These are phyloP conservation scores for Tringa solitaria DNA, from an alignment of 2,113 vertebrate genomes.

Conservation along the genomic window DNA sequence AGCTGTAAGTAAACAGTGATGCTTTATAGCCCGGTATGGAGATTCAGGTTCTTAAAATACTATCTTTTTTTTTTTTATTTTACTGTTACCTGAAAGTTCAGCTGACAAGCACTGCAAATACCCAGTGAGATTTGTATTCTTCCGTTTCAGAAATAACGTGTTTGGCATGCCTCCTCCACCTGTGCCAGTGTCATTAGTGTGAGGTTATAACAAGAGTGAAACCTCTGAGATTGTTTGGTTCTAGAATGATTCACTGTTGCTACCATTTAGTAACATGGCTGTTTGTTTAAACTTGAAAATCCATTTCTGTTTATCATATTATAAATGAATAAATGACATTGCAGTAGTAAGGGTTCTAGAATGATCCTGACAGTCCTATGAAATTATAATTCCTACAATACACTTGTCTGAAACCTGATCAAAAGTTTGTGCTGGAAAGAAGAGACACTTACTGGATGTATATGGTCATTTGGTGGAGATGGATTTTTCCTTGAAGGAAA, in stretches of 20 bases:
- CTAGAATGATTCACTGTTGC: not conserved
- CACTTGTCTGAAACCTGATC: not conserved
- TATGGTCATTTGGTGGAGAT: not conserved
- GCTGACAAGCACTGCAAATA: not conserved
- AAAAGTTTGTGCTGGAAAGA: not conserved
- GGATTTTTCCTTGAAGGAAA: not conserved
- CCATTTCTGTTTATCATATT: not conserved
- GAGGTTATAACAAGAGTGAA: not conserved
- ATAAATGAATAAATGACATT: not conserved
- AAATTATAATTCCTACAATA: not conserved
- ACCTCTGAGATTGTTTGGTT: not conserved
- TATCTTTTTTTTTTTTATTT: not conserved
- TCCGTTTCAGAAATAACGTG: conserved; percentile 19
- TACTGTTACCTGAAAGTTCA: not conserved
- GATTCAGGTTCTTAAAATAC: not conserved
- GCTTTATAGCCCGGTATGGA: not conserved
- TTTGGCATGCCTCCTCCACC: not conserved
- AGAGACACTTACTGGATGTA: not conserved
- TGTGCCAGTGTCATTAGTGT: conserved; percentile 5
- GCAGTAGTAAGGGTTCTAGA: not conserved
- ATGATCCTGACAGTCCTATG: not conserved
- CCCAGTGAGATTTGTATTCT: conserved; percentile 13
- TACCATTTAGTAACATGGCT: not conserved
- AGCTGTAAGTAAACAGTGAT: conserved; percentile 14
- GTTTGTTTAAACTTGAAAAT: not conserved